phyloP scores from a whole-genome alignment of 1,140 invertebrate genomes.

The Drosophila rufa region DNA sequence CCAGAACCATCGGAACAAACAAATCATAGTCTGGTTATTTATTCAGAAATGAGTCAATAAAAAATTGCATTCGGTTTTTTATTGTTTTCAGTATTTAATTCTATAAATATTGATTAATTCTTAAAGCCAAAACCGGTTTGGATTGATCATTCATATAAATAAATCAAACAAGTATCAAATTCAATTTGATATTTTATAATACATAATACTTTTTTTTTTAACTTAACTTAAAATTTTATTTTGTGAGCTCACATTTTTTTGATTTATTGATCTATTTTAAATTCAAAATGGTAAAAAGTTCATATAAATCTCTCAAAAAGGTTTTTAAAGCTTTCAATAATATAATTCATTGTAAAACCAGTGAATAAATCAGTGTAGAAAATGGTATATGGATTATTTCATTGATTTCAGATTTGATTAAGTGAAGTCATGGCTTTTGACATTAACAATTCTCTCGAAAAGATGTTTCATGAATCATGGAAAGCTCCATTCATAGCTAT shows the following conservation, averaged over 20 bases:
- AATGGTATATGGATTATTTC: too few species aligned
- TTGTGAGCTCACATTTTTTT: too few species aligned
- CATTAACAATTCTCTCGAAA: not conserved
- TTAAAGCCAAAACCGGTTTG: not conserved
- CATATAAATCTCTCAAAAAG: too few species aligned
- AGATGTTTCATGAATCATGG: not conserved
- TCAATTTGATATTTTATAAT: too few species aligned
- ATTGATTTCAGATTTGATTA: not conserved
- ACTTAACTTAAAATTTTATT: too few species aligned
- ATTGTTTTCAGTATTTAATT: too few species aligned
- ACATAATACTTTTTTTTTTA: too few species aligned
- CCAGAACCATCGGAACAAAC: conserved; percentile 3
- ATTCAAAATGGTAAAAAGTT: too few species aligned
- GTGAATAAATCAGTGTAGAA: too few species aligned
- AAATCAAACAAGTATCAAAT: not conserved
- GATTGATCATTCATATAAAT: not conserved
- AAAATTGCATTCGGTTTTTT: not conserved
- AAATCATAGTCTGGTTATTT: not conserved
- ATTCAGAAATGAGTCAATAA: not conserved
- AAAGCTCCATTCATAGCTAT: not conserved
- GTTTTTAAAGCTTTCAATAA: too few species aligned
- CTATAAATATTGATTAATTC: not conserved
- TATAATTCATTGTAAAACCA: too few species aligned
- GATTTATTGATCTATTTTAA: too few species aligned
- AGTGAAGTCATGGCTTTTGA: not conserved